Evolutionary conservation across 1,140 invertebrate genomes (phyloP).

Genomic region (Melipona quadrifasciata): DNA sequence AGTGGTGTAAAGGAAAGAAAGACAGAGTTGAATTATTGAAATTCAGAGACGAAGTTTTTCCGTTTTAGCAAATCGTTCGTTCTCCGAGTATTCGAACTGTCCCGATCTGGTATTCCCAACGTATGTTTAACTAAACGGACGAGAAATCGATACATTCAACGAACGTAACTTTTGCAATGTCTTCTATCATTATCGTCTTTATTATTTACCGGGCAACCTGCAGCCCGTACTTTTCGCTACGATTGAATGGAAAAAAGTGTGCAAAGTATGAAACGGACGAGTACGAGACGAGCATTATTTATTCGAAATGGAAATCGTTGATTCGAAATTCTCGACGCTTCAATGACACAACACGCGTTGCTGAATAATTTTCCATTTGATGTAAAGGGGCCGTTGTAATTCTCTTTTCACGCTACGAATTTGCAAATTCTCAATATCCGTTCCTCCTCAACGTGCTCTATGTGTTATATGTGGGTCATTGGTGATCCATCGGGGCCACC

Average conservation of each 20-base stretch:
- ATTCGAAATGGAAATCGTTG: not conserved
- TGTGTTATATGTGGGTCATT: not conserved
- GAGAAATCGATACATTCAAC: slow-evolving; percentile 8
- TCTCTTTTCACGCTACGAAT: not conserved
- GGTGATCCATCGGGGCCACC: too few relatives aligned
- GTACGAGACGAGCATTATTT: not conserved
- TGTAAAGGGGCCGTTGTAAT: too few relatives aligned
- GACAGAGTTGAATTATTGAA: not conserved
- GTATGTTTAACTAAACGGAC: not conserved
- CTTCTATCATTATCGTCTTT: slow-evolving; percentile 30
- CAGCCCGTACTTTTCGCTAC: too few relatives aligned
- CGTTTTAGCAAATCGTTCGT: not conserved
- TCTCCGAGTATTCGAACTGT: not conserved
- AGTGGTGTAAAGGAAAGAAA: not conserved
- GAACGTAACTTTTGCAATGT: slow-evolving; percentile 7
- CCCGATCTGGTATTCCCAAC: not conserved
- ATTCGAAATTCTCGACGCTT: not conserved
- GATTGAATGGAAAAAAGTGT: not conserved
- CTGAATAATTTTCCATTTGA: too few relatives aligned
- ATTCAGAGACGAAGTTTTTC: not conserved
- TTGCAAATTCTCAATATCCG: not conserved
- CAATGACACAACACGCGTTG: too few relatives aligned
- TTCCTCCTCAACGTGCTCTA: not conserved
- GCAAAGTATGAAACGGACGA: not conserved
- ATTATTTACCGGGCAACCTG: slow-evolving; percentile 6